These are phyloP conservation scores for Tragelaphus strepsiceros DNA, from an alignment of 2,113 vertebrate genomes.

Conservation along the genomic window DNA sequence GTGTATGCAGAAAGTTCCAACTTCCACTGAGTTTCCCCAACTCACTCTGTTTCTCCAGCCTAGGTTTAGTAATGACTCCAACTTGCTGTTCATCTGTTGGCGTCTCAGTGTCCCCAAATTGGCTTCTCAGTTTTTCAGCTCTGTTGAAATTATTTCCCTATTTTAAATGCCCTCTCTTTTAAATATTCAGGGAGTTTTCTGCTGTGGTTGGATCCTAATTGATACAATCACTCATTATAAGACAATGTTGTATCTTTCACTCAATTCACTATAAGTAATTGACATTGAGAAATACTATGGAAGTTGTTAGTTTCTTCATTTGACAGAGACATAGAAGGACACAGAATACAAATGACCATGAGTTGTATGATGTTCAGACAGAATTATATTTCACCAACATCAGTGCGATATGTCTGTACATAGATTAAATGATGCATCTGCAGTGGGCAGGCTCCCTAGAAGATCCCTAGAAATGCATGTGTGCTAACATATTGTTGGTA, in stretches of 20 bases:
- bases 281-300: not conserved
- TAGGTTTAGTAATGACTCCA: not conserved
- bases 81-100: not conserved
- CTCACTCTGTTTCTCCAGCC: not conserved
- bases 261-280: not conserved
- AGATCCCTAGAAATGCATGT: not conserved
- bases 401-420: not conserved
- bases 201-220: not conserved
- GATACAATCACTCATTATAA: not conserved
- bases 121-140: not conserved
- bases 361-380: not conserved
- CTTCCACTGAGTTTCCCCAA: not conserved
- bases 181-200: not conserved
- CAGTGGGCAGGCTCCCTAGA: not conserved
- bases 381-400: not conserved
- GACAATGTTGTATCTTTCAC: not conserved
- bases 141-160: not conserved
- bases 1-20: not conserved
- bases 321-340: not conserved
- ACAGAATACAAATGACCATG: not conserved
- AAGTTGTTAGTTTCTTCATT: not conserved
- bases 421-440: not conserved
- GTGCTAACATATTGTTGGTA: not conserved
- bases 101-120: not conserved
- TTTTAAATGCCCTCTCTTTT: not conserved